Evolutionary conservation across 1,140 invertebrate species (phyloP).

Genomic region (Microplitis demolitor): DNA sequence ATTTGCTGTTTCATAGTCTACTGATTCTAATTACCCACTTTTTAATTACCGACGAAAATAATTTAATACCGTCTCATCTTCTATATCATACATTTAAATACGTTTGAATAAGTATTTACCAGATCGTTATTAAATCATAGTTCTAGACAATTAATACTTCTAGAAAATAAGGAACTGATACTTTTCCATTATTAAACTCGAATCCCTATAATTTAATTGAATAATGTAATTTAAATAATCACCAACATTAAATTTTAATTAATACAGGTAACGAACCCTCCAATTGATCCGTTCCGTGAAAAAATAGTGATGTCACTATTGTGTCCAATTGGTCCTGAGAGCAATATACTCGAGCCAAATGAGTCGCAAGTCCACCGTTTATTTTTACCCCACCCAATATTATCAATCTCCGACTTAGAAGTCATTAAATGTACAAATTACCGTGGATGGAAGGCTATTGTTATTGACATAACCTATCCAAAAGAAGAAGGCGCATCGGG

Average conservation of each 20-base stretch:
- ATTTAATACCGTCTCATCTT: too few species aligned
- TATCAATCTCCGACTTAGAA: conserved; percentile 89
- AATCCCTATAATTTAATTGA: too few species aligned
- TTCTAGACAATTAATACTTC: background rate
- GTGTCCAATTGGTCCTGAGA: conserved; percentile 89
- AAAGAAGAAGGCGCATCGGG: conserved; percentile 74
- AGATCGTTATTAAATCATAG: background rate
- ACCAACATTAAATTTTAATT: conserved; percentile 14
- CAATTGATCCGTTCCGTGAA: conserved; percentile 99
- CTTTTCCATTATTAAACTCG: too few species aligned
- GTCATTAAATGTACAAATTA: conserved; percentile 84
- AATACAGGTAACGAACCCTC: conserved; percentile 93
- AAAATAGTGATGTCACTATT: conserved; percentile 98
- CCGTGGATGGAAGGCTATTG: conserved; percentile 88
- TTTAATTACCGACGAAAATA: too few species aligned
- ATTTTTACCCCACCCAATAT: conserved; percentile 92
- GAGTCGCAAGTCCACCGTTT: conserved; percentile 89
- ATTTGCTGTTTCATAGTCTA: too few species aligned
- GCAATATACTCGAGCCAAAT: conserved; percentile 91
- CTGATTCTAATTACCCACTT: background rate
- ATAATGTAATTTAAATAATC: too few species aligned
- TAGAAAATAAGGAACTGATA: too few species aligned
- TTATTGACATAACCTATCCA: conserved; percentile 90
- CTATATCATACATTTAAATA: too few species aligned
- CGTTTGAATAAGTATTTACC: too few species aligned